A percentile compares a stretch with the other conserved stretches of the same genome.
Conservation (phyloP, 2,113 vertebrate species). For the Orcinus orca region DNA sequence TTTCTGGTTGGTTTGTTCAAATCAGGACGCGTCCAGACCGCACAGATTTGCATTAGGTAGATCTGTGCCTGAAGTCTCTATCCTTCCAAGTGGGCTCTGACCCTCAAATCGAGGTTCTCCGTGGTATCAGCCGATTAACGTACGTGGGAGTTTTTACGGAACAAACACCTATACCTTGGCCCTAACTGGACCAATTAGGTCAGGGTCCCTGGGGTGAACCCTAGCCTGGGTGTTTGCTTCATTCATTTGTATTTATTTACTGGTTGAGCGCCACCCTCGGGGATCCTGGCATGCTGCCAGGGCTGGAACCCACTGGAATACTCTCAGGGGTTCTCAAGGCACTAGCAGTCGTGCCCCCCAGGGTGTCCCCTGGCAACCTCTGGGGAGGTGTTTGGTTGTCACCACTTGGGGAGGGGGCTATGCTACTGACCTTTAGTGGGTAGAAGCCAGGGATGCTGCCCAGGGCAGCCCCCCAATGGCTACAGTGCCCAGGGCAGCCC, state of each 20-base stretch:
- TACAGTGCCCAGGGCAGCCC: no score
- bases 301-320: neutral
- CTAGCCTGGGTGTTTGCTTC: neutral
- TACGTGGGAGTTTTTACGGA: neutral
- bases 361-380: neutral
- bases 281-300: neutral
- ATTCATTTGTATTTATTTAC: neutral
- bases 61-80: neutral
- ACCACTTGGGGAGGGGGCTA: neutral
- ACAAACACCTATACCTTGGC: neutral
- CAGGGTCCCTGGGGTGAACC: neutral
- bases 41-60: neutral
- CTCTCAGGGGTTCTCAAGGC: neutral
- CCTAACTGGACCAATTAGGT: neutral
- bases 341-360: no score
- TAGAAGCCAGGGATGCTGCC: neutral
- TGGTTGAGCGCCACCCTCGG: neutral
- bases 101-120: rapidly evolving
- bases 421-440: neutral
- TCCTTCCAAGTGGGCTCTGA: no score
- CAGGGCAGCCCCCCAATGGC: neutral
- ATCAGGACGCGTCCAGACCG: neutral
- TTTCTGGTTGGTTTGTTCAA: neutral
- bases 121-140: rapidly evolving
- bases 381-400: neutral